Evolutionary conservation across 2,113 vertebrate species (phyloP), one percentile per base, ranked within the genome.

Genomic region (Pangasianodon gigas): DNA sequence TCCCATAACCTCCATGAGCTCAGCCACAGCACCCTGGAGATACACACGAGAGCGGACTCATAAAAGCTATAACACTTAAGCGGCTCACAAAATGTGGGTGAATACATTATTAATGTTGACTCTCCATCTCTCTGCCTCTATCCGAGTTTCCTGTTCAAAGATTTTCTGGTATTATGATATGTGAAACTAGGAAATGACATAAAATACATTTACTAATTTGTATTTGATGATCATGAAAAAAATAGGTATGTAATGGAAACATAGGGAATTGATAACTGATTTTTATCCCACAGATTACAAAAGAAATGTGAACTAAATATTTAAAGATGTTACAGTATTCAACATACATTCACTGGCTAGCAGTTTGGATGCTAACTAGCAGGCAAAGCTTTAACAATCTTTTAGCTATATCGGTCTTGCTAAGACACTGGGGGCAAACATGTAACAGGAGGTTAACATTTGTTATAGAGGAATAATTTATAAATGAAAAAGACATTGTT

Each of bases 1-100:
- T 96, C 94, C 94, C 94, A 94, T 87, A 93, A 89, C 91, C 93
- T 87, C 89, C 85, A 52, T 29, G 44, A 37, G 48, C 82, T 60
- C 29, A 84, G 56, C 54, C 60, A 54, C 56, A 62, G 56, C 84
- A 89, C 91, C 88, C 90, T 65, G 80, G 92, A 92, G 92, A 48
- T 54, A 56, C 26, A 60, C 46, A 85, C 46, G 8, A 37, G 69
- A 58, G 51, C 71, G 18, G 10, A 71, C 86, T 92, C 74, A 87
- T 21, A 75, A 74, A n/a, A 54, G 41, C 41, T 67, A 29, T 37
- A 51, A 67, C 60, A 56, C 85, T 67, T 24, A 62, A 65, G 56
- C 7, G 21, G n/a, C 44, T 77, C 14, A 18, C 14, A 88, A 69
- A 32, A 69, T 86, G 46, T 86, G 44, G 18, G 60, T 74, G 18